phyloP scores from a whole-genome alignment of 2,113 vertebrate genomes.

The Neodon shergylaensis region DNA sequence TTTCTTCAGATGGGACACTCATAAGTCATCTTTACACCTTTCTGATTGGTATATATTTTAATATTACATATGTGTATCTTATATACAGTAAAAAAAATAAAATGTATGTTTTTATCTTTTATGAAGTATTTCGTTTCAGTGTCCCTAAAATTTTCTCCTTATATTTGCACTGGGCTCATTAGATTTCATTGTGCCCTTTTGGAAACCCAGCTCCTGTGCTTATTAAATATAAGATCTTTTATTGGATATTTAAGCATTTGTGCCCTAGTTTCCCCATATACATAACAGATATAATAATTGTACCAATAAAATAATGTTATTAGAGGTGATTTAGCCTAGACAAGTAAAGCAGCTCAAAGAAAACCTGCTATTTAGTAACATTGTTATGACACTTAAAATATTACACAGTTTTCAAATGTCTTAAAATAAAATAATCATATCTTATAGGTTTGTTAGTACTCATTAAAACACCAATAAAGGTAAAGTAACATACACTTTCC shows the following conservation, averaged over 20 bases:
- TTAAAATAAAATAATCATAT: neutral
- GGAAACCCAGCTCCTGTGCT: neutral
- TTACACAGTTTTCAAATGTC: neutral
- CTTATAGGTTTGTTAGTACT: neutral
- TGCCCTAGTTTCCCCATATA: neutral
- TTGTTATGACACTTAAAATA: neutral
- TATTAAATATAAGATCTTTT: neutral
- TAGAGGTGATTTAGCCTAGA: neutral
- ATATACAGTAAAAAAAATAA: neutral
- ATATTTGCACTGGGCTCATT: neutral
- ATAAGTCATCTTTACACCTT: neutral
- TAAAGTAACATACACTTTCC: neutral
- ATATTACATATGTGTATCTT: neutral
- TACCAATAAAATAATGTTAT: neutral
- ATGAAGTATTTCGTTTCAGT: neutral
- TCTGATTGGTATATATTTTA: neutral
- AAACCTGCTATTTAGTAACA: neutral
- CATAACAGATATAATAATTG: neutral
- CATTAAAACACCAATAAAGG: neutral
- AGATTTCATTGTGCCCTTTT: neutral
- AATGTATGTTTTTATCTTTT: neutral
- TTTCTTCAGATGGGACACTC: neutral
- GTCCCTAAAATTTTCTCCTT: slow-evolving; percentile 21
- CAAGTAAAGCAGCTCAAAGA: neutral
- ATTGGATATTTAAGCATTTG: neutral